phyloP scores from a whole-genome alignment of 2,113 vertebrate species.

The Hiodon alosoides region DNA sequence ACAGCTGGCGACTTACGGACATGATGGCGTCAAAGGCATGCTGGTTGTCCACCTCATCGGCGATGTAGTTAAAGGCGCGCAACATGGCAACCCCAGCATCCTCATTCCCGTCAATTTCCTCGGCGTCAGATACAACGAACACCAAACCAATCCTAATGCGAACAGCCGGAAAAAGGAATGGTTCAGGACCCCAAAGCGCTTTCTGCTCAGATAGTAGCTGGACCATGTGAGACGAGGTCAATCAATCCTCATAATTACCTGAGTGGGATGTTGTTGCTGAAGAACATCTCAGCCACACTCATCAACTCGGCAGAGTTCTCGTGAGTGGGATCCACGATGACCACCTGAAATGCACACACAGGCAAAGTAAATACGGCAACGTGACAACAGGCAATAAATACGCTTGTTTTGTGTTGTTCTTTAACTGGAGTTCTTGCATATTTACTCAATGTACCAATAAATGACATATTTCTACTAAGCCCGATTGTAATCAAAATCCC shows the following conservation, averaged over 20 bases:
- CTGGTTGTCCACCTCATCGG: constrained; percentile 80
- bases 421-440: no score
- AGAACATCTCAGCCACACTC: constrained; percentile 93
- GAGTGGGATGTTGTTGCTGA: constrained; percentile 90
- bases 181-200: not conserved
- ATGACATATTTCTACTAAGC: no score
- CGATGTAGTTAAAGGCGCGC: constrained; percentile 87
- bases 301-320: constrained; percentile 78
- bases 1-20: constrained; percentile 65
- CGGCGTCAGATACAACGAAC: constrained; percentile 84
- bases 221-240: not conserved
- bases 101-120: constrained; percentile 83
- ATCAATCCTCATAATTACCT: constrained; percentile 58
- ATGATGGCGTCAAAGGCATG: constrained; percentile 83
- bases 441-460: no score
- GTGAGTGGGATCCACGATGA: constrained; percentile 83
- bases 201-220: not conserved
- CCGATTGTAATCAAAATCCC: no score
- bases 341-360: constrained; percentile 66
- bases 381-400: not conserved
- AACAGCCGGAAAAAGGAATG: not conserved
- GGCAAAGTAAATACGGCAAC: not conserved
- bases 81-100: constrained; percentile 86
- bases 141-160: constrained; percentile 75
- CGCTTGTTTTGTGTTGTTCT: no score